Percentiles rank a stretch among this genome's conserved stretches.
phyloP scores from a whole-genome alignment of 2,888 invertebrate species.

The Psylliodes chrysocephalus region DNA sequence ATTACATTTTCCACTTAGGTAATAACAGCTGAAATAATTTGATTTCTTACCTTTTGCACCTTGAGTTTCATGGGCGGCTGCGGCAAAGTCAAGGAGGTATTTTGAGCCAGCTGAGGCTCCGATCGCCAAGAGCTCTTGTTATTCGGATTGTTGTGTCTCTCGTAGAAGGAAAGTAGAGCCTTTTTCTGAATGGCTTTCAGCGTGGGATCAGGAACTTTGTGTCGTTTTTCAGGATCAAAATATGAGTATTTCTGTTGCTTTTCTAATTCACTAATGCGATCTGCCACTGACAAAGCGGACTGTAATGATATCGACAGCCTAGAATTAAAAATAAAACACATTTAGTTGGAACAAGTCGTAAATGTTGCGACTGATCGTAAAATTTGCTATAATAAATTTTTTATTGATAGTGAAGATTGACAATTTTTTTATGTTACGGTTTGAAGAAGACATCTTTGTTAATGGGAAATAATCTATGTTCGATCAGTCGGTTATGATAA shows the following conservation, averaged over 20 bases:
- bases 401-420: neutral
- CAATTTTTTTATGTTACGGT: too few relatives aligned
- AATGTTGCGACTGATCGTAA: neutral
- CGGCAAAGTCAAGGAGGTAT: slow-evolving; percentile 50
- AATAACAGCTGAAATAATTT: too few relatives aligned
- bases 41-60: slow-evolving; percentile 45
- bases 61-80: slow-evolving; percentile 64
- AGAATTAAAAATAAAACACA: slow-evolving; percentile 43
- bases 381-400: neutral
- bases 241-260: slow-evolving; percentile 73
- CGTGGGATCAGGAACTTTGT: slow-evolving; percentile 77
- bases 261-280: slow-evolving; percentile 74
- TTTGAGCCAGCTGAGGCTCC: slow-evolving; percentile 68
- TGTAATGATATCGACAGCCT: slow-evolving; percentile 58
- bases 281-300: slow-evolving; percentile 71
- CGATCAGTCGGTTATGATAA: neutral
- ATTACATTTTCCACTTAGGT: too few relatives aligned
- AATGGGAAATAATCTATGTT: too few relatives aligned
- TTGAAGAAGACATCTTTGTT: too few relatives aligned
- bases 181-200: slow-evolving; percentile 86
- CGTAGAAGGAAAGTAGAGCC: slow-evolving; percentile 83
- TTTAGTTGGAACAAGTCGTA: neutral
- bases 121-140: slow-evolving; percentile 66
- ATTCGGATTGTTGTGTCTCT: slow-evolving; percentile 68
- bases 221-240: slow-evolving; percentile 78